These are phyloP conservation scores for Cochlearius cochlearius DNA, from an alignment of 2,113 vertebrate species.

Conservation along the genomic window DNA sequence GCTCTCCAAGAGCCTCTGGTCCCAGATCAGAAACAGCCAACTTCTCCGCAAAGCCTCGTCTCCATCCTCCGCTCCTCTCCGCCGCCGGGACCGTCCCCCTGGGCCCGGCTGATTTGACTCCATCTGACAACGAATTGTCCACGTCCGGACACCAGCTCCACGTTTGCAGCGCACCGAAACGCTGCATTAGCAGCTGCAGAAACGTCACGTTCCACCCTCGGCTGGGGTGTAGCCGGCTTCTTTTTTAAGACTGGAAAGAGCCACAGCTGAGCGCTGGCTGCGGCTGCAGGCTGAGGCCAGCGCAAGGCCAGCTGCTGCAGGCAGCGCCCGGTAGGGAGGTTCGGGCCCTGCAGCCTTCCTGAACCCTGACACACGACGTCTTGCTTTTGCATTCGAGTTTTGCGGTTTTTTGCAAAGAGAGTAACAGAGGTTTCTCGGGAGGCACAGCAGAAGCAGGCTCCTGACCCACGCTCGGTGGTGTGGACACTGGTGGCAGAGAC, in stretches of 20 bases:
- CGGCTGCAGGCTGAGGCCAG: not conserved
- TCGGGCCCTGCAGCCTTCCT: not conserved
- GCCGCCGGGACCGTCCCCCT: too few relatives aligned
- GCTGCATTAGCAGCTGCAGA: too few relatives aligned
- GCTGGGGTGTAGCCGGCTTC: not conserved
- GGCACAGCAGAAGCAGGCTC: not conserved
- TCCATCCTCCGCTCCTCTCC: not conserved
- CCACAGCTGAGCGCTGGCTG: too few relatives aligned
- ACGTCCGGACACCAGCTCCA: not conserved
- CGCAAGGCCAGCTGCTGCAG: not conserved
- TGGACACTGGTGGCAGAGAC: fast-evolving
- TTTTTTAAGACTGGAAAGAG: not conserved
- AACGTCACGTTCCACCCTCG: not conserved
- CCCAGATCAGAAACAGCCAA: not conserved
- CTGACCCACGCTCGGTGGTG: fast-evolving
- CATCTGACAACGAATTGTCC: fast-evolving
- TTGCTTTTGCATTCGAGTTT: too few relatives aligned
- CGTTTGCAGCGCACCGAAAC: not conserved
- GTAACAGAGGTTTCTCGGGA: not conserved
- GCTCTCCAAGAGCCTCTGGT: not conserved
- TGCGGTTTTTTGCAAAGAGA: not conserved
- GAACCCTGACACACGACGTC: not conserved
- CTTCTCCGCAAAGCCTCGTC: not conserved
- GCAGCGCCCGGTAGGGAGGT: not conserved
- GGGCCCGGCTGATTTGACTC: not conserved